phyloP scores from a whole-genome alignment of 2,113 vertebrate genomes.

The Ochotona princeps region DNA sequence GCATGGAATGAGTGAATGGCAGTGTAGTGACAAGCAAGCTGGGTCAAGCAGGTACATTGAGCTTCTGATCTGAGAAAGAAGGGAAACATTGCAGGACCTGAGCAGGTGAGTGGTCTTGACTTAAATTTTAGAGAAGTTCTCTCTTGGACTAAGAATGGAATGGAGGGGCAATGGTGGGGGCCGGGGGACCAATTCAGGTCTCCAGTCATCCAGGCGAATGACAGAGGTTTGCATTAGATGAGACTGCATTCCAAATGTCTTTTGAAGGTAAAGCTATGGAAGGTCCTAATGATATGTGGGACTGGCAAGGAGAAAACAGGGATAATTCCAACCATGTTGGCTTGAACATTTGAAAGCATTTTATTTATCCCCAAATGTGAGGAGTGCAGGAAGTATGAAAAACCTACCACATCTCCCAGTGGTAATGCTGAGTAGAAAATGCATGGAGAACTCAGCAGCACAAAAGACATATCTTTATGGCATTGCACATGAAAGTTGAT shows the following conservation, averaged over 20 bases:
- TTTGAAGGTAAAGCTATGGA: neutral
- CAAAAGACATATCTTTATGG: neutral
- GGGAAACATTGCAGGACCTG: neutral
- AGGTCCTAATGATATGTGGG: neutral
- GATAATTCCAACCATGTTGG: no score
- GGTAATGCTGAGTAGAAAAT: neutral
- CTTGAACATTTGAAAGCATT: neutral
- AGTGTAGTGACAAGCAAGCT: neutral
- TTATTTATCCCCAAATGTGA: neutral
- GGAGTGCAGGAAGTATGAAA: neutral
- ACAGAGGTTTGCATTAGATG: neutral
- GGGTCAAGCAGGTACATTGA: neutral
- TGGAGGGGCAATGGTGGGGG: neutral
- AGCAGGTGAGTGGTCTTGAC: neutral
- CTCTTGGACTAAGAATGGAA: neutral
- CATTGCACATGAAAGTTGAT: neutral
- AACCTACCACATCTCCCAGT: neutral
- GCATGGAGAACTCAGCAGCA: neutral
- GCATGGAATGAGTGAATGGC: accelerated
- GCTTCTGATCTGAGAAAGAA: neutral
- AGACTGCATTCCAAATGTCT: no score
- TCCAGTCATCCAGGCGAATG: neutral
- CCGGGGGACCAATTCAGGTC: neutral
- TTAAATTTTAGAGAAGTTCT: neutral
- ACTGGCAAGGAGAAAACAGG: neutral